Base-by-base conservation (phyloP, 2,113 vertebrate genomes). In the Camelus bactrianus region DNA sequence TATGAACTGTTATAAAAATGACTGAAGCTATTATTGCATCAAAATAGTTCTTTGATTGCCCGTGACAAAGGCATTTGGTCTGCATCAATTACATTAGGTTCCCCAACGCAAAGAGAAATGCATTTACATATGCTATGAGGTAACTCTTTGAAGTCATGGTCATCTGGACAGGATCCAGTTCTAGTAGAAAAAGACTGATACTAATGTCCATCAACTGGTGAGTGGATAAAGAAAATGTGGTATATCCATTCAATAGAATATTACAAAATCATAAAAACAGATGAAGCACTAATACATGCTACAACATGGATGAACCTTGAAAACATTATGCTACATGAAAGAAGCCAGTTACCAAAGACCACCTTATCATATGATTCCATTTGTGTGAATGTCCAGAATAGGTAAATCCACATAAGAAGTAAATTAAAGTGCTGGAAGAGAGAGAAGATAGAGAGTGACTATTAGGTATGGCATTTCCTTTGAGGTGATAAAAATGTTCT, bases 121-220 rank as follows among this genome's bases (percentile, higher is more conserved):
- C 38, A 65, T 50, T 81, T 73, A 94, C 3, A 60, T 9, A 58
- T 22, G 8, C 42, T 15, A 79, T 3, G 7, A 75, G 3, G 4
- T 56, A 81, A 42, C n/a, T 94, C 58, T 87, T 77, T 67, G 42
- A 97, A 60, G 42, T 70, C 19, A 67, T 5, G 38, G n/a, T 89
- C 46, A 90, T 58, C 17, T 79, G 28, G 28, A 24, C 3, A 69
- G 28, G 32, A 69, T 30, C 7, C 13, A 89, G 26, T 70, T 84
- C 56, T 81, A 86, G 16, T 22, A 60, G 17, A 30, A 79, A 89
- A 46, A 76, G 17, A 72, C 77, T 84, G 58, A 89, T 76, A 76
- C 3, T 76, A 52, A 75, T 54, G 20, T 42, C 75, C 56, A 56
- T 75, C 4, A 16, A 54, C 17, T 62, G 22, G 14, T 62, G 2